Base-by-base conservation (phyloP, 2,113 vertebrate genomes). In the Odobenus rosmarus region DNA sequence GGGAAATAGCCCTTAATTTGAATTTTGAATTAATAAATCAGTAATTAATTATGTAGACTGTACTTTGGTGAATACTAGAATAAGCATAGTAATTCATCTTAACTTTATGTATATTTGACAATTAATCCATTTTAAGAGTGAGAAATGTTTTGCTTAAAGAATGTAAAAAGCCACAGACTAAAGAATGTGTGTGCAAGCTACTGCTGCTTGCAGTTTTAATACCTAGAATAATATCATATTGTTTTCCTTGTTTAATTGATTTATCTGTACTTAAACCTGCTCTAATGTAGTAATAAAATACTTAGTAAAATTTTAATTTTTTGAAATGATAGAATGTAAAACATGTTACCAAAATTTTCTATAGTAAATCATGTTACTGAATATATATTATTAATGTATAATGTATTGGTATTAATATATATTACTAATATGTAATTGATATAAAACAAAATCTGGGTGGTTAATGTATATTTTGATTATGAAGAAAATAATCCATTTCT, bases 401-500 rank as follows among this genome's bases (percentile, higher is more conserved):
- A 28, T 64, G 28, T 61, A 4, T 76, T 96, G 62, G 42, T 59
- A 83, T 76, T 53, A 76, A 57, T 49, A 28, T 28, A 46, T 71
- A 89, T 59, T 79, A 59, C 39, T 81, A 61, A 53, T 84, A 6
- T 53, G 15, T 59, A 88, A 46, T n/a, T 64, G 33, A 76, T 81
- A 51, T 77, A 82, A 71, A 26, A 85, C 53, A 64, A 61, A 86
- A 33, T 28, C 88, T 33, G 53, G 19, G 14, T 87, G 13, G 33
- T 18, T 93, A 91, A 24, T 88, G 9, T 81, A 1, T 53, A 21
- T 93, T 28, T 96, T 96, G 19, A 84, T 69, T 84, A 28, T 86
- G 79, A 90, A 15, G 98, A 64, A 98, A 98, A 53, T 84, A 85
- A 39, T 94, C 95, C 1, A 36, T 97, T 96, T 95, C 9, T 86